phyloP scores from a whole-genome alignment of 2,888 invertebrate genomes.

The Crioceris asparagi region DNA sequence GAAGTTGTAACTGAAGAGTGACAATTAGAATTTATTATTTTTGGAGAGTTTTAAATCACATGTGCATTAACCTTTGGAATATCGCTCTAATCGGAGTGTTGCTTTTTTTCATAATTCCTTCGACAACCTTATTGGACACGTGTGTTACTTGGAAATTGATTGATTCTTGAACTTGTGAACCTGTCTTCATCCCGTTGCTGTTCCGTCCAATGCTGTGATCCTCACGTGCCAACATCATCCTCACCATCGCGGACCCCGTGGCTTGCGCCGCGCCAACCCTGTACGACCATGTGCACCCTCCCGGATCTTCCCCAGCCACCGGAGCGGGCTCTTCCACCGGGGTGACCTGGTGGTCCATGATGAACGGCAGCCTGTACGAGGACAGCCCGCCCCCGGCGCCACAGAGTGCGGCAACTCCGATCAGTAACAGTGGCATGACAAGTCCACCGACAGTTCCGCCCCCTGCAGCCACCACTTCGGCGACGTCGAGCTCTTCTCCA shows the following conservation, averaged over 20 bases:
- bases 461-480: constrained; percentile 54
- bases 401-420: constrained; percentile 40
- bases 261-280: constrained; percentile 67
- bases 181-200: constrained; percentile 24
- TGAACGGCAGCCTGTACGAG: constrained; percentile 73
- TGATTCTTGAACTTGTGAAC: too few species aligned
- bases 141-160: too few species aligned
- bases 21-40: too few species aligned
- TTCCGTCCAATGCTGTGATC: constrained; percentile 32
- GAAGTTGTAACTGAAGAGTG: too few species aligned
- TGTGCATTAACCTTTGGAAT: too few species aligned
- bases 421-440: constrained; percentile 46
- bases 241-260: constrained; percentile 63
- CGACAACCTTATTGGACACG: too few species aligned
- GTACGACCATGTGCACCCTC: constrained; percentile 69
- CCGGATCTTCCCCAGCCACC: constrained; percentile 66
- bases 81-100: too few species aligned
- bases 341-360: constrained; percentile 77
- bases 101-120: too few species aligned
- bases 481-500: constrained; percentile 51
- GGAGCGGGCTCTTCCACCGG: constrained; percentile 75
- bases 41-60: too few species aligned
- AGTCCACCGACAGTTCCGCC: constrained; percentile 39
- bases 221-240: constrained; percentile 44
- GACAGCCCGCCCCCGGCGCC: constrained; percentile 51